A percentile compares a stretch with the other conserved stretches of the same genome.
phyloP scores from a whole-genome alignment of 2,888 invertebrate species.

The Drosophila buzzatii region DNA sequence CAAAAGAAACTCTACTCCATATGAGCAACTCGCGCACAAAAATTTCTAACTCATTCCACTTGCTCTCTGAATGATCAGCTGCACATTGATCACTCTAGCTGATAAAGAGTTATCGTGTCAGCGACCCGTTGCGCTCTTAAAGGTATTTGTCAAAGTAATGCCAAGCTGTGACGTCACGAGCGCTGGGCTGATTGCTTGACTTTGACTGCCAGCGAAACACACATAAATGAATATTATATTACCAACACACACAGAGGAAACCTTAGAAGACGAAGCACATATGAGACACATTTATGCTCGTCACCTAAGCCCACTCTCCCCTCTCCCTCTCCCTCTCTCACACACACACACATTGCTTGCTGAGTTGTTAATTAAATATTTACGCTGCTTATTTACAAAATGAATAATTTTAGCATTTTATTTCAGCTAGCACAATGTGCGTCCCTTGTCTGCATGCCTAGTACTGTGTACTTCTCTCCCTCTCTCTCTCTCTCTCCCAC shows the following conservation, averaged over 20 bases:
- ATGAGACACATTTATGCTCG: constrained; percentile 12
- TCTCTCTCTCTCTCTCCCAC: background rate
- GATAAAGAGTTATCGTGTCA: constrained; percentile 43
- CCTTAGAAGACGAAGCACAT: constrained; percentile 59
- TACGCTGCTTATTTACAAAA: constrained; percentile 82
- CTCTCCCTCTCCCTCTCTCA: background rate
- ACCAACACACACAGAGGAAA: constrained; percentile 58
- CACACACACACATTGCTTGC: constrained; percentile 29
- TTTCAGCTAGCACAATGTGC: constrained; percentile 58
- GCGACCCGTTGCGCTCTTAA: constrained; percentile 25
- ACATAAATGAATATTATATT: constrained; percentile 76
- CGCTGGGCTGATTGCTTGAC: constrained; percentile 27
- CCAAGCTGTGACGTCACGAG: constrained; percentile 26
- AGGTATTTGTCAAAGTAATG: constrained; percentile 5
- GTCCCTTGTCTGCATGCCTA: constrained; percentile 42
- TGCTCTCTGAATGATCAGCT: background rate
- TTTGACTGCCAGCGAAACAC: constrained; percentile 42
- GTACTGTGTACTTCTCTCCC: background rate
- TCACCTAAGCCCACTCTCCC: background rate
- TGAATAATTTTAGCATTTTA: constrained; percentile 81
- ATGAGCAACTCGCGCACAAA: background rate
- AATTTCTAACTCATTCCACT: background rate
- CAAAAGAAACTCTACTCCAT: background rate
- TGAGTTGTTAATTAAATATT: constrained; percentile 82
- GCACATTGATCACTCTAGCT: constrained; percentile 7